A percentile compares a stretch with the other conserved stretches of the same genome.
Evolutionary conservation across 2,797 vertebrate genomes (phyloP).

Genomic region (Acestrorhynchus altus): DNA sequence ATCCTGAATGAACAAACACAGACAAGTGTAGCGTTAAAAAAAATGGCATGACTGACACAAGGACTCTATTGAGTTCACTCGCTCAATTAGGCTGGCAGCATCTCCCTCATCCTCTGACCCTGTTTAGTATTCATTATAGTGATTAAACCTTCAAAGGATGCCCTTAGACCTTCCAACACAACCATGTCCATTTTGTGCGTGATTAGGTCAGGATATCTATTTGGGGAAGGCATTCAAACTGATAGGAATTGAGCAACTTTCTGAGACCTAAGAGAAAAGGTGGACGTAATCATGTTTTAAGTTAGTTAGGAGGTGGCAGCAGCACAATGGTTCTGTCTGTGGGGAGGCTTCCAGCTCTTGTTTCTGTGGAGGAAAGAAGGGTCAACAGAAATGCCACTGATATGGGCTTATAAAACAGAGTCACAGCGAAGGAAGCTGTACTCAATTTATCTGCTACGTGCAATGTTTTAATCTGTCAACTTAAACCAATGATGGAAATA

Average conservation of each 20-base stretch:
- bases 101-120: neutral
- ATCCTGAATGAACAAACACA: neutral
- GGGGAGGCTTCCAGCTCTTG: slow-evolving; percentile 3
- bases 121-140: slow-evolving; percentile 33
- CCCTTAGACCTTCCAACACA: slow-evolving; percentile 10
- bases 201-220: slow-evolving; percentile 21
- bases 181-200: neutral
- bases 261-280: slow-evolving; percentile 1
- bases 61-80: slow-evolving; percentile 23
- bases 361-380: neutral
- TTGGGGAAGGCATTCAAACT: slow-evolving; percentile 29
- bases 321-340: neutral
- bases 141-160: slow-evolving; percentile 9
- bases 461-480: neutral
- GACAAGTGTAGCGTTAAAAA: slow-evolving; percentile 14
- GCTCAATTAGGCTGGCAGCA: slow-evolving; percentile 15
- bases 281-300: slow-evolving; percentile 31
- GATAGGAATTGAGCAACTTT: slow-evolving; percentile 16
- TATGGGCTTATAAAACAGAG: neutral
- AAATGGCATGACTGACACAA: slow-evolving; percentile 13
- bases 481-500: too few relatives aligned
- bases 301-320: slow-evolving; percentile 7
- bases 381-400: neutral
- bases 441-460: neutral
- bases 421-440: neutral